phyloP scores from a whole-genome alignment of 2,888 invertebrate species.

The Thecocarcelia acutangulata region DNA sequence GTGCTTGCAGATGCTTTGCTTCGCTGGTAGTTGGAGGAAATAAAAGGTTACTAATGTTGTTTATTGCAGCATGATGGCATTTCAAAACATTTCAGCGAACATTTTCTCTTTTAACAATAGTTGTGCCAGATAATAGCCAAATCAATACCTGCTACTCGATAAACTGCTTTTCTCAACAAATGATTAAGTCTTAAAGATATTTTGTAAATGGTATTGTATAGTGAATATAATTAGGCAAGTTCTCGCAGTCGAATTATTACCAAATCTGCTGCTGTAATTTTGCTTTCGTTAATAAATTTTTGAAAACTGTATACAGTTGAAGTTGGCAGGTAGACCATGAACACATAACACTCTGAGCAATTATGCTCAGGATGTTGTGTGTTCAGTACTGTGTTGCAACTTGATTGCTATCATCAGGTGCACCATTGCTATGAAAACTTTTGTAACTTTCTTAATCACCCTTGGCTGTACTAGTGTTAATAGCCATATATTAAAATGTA shows the following conservation, averaged over 20 bases:
- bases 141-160: not conserved
- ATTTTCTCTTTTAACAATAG: conserved; percentile 34
- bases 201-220: too few relatives aligned
- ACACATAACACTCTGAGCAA: too few relatives aligned
- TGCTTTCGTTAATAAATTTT: too few relatives aligned
- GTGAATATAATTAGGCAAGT: too few relatives aligned
- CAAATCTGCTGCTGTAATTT: too few relatives aligned
- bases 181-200: not conserved
- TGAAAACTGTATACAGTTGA: too few relatives aligned
- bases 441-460: not conserved
- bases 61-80: conserved; percentile 10
- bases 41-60: not conserved
- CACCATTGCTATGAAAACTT: too few relatives aligned
- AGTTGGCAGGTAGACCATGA: too few relatives aligned
- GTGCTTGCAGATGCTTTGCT: not conserved
- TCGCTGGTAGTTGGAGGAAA: not conserved
- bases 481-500: conserved; percentile 40
- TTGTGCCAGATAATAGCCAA: not conserved
- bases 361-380: too few relatives aligned
- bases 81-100: conserved; percentile 16
- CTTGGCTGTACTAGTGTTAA: conserved; percentile 42
- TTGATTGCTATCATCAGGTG: too few relatives aligned
- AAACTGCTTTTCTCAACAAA: not conserved
- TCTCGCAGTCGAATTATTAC: too few relatives aligned
- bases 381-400: too few relatives aligned